Evolutionary conservation across 2,113 vertebrate species (phyloP).

Genomic region (Oreochromis niloticus): DNA sequence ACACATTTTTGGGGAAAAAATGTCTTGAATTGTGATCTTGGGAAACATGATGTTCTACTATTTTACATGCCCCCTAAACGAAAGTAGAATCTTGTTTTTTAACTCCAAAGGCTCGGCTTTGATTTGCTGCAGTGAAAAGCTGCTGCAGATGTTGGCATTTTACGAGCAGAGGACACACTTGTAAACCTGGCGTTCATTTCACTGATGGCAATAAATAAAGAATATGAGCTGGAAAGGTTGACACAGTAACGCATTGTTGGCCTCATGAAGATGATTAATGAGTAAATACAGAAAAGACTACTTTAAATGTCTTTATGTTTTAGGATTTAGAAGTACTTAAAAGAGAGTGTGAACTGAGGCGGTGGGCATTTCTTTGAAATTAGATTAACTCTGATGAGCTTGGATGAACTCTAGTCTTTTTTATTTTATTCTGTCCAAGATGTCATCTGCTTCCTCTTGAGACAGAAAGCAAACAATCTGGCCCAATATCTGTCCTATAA

Average conservation of each 20-base stretch:
- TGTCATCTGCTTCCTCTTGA: not conserved
- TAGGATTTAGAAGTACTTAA: not conserved
- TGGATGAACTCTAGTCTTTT: not conserved
- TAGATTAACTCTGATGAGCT: not conserved
- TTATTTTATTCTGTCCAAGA: not conserved
- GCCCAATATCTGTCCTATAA: not conserved
- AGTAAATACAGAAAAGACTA: not conserved
- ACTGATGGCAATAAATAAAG: slow-evolving; percentile 31
- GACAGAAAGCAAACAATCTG: not conserved
- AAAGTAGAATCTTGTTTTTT: not conserved
- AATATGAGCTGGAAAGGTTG: slow-evolving; percentile 28
- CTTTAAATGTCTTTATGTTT: not conserved
- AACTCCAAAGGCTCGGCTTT: not conserved
- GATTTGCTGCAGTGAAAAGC: slow-evolving; percentile 1
- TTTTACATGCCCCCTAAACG: not conserved
- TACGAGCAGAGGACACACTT: slow-evolving; percentile 28
- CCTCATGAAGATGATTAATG: not conserved
- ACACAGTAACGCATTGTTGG: not conserved
- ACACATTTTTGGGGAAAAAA: not conserved
- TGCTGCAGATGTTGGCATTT: not conserved
- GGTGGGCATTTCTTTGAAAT: not conserved
- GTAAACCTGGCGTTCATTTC: slow-evolving; percentile 37
- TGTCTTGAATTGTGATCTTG: not conserved
- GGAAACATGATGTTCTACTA: not conserved
- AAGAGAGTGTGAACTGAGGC: not conserved